Evolutionary conservation across 2,888 invertebrate species (phyloP).

Genomic region (Cantharis flavilabris): DNA sequence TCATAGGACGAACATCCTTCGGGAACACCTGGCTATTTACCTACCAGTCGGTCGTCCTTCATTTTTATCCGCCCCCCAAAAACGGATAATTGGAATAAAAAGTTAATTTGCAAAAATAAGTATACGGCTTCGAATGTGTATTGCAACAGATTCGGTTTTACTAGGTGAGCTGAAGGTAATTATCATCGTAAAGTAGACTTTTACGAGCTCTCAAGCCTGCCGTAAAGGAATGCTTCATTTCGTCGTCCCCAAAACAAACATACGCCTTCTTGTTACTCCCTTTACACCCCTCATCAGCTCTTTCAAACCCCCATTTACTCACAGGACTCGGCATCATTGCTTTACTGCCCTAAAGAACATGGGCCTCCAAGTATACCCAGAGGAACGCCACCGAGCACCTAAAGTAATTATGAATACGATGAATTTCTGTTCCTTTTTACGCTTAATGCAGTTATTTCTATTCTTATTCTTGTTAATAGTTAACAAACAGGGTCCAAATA

Average conservation of each 20-base stretch:
- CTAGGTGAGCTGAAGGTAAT: constrained; percentile 48
- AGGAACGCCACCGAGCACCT: constrained; percentile 48
- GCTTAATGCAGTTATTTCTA: constrained; percentile 47
- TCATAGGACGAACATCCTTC: constrained; percentile 51
- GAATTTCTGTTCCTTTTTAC: constrained; percentile 50
- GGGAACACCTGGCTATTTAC: constrained; percentile 41
- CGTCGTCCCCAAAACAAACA: constrained; percentile 46
- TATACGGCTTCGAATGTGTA: constrained; percentile 3
- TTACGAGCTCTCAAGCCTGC: constrained; percentile 53
- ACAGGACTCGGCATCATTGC: constrained; percentile 23
- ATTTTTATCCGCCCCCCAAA: neutral
- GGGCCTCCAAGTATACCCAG: constrained; percentile 37
- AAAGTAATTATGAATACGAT: constrained; percentile 54
- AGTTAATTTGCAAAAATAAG: neutral
- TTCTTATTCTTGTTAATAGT: constrained; percentile 41
- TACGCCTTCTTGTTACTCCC: constrained; percentile 40
- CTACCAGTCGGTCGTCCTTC: constrained; percentile 12
- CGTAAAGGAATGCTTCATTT: constrained; percentile 55
- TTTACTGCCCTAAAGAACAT: constrained; percentile 30
- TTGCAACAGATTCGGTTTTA: constrained; percentile 23
- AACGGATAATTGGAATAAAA: neutral
- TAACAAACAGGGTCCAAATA: constrained; percentile 27
- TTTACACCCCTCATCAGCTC: constrained; percentile 29
- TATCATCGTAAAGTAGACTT: constrained; percentile 58
- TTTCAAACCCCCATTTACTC: constrained; percentile 22